Base-by-base conservation (phyloP, 2,888 invertebrate genomes). In the Celastrina argiolus region DNA sequence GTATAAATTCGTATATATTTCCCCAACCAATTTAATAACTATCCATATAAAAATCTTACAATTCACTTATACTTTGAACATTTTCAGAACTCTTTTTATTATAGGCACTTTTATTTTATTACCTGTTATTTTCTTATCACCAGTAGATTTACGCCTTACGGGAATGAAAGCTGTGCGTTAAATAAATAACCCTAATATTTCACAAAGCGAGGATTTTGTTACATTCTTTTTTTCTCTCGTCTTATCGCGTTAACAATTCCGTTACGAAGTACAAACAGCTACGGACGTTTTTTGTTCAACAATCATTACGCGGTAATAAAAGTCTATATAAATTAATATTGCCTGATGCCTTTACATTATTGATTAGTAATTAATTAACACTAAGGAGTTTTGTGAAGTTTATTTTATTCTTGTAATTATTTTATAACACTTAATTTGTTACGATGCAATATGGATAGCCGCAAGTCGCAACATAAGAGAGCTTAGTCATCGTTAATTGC, bases 101-200 rank as follows among this genome's bases (percentile, higher is more conserved):
- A 12, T 51, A 51, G 51, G 22, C 22, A 51, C 22, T 22, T 51
- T 18, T 22, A 51, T 51, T 51, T 51, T 51, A 51, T 51, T 10
- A 51, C 51, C 51, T 51, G 22, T 22, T 51, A 51, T 51, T 51
- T 51, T 22, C 12, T 51, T 51, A 51, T 51, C 51, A 22, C 22
- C 22, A 51, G 51, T 51, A 51, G 51, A 70, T 69, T 72, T 70
- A 66, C 64, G 51, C 69, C 68, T 72, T 70, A 66, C 64, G 67
- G 71, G 63, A 61, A 65, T 75, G 69, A 71, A 65, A 66, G 66
- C 69, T 67, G 64, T 66, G 26, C 42, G 36, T 61, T 58, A 45
- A 51, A 51, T 51, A 51, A 51, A 51, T 26, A 51, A 51, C 51
- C 51, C 22, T 5, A 51, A 51, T 51, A 51, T 26, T 51, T 51